Conservation (phyloP, 2,797 vertebrate species). For the Malurus splendens region DNA sequence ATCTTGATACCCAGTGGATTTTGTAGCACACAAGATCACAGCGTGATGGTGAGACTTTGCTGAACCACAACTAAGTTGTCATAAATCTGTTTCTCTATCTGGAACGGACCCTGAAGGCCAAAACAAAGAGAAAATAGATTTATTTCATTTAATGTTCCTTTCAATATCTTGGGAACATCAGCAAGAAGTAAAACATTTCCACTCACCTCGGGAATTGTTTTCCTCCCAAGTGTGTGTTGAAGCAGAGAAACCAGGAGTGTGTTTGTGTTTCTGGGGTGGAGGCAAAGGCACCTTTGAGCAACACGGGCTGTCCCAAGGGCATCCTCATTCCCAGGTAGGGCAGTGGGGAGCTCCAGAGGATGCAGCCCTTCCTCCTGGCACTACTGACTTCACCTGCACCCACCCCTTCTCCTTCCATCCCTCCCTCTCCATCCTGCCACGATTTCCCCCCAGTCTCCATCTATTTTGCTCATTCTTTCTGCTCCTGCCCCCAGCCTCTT, state of each 20-base stretch:
- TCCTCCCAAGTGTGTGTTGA: background rate
- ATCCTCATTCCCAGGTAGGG: background rate
- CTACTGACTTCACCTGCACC: background rate
- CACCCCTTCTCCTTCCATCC: background rate
- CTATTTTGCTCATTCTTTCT: background rate
- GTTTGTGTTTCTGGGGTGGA: background rate
- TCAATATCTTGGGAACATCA: background rate
- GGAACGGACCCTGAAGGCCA: background rate
- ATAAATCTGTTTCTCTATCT: background rate
- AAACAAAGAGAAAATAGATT: background rate
- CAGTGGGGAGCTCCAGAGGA: background rate
- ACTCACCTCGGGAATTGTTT: background rate
- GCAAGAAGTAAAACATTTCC: background rate
- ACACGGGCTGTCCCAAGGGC: rapidly evolving
- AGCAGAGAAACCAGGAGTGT: background rate
- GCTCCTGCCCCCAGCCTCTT: rapidly evolving
- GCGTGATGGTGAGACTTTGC: background rate
- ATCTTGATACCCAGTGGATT: background rate
- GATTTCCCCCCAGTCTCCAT: background rate
- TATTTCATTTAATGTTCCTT: background rate
- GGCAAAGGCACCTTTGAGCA: background rate
- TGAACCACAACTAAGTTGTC: background rate
- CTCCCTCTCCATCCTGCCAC: background rate
- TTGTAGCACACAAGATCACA: background rate
- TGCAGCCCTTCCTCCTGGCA: background rate